phyloP scores from a whole-genome alignment of 2,888 invertebrate genomes.

The Temnothorax rugatulus region DNA sequence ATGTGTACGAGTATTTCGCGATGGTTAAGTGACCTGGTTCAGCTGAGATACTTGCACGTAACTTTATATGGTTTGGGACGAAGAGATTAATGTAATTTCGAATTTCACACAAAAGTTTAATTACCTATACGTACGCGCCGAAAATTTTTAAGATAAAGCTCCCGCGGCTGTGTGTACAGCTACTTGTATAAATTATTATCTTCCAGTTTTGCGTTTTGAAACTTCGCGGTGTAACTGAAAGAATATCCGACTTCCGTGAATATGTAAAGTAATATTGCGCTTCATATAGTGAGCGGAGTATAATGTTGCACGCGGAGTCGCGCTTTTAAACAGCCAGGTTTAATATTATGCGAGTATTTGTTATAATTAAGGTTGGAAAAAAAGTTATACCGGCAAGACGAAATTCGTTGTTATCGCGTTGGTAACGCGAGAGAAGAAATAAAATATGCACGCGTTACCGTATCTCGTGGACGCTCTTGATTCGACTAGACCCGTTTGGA shows the following conservation, averaged over 20 bases:
- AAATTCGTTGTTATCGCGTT: not conserved
- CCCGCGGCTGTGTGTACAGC: not conserved
- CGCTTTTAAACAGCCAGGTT: not conserved
- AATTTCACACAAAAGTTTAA: not conserved
- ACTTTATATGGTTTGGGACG: not conserved
- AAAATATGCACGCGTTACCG: not conserved
- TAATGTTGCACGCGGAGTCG: not conserved
- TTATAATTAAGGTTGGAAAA: conserved; percentile 14
- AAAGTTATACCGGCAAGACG: not conserved
- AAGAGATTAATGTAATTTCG: not conserved
- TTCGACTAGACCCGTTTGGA: not conserved
- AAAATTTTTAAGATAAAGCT: conserved; percentile 9
- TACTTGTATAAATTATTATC: not conserved
- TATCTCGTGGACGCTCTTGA: conserved; percentile 1
- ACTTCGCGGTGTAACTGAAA: not conserved
- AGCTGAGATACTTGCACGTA: not conserved
- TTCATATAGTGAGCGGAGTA: not conserved
- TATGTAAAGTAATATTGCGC: conserved; percentile 26
- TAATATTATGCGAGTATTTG: conserved; percentile 5
- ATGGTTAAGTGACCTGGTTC: not conserved
- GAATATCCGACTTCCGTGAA: not conserved
- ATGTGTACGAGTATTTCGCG: too few relatives aligned
- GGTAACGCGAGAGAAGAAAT: not conserved
- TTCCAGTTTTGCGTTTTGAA: not conserved
- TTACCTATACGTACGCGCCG: not conserved